Percentiles rank a stretch among this genome's conserved stretches.
Evolutionary conservation across 2,113 vertebrate species (phyloP).

Genomic region (Mystacornis crossleyi): DNA sequence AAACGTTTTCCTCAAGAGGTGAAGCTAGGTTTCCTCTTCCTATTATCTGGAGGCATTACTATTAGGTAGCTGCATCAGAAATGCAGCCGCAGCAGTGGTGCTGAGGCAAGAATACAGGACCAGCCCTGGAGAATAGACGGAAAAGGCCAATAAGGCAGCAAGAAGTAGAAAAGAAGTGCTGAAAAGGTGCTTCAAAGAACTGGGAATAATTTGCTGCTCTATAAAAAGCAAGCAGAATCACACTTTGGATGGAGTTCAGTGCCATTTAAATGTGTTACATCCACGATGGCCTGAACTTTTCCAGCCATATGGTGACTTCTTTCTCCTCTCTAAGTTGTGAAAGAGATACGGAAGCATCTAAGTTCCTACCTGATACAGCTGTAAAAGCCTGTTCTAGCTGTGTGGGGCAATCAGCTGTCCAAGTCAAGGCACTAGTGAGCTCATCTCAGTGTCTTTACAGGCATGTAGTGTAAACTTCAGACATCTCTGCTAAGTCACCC

Average conservation of each 20-base stretch:
- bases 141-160: neutral
- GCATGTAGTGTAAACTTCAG: neutral
- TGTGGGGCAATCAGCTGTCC: neutral
- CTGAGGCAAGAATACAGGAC: neutral
- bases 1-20: neutral
- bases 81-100: neutral
- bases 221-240: neutral
- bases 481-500: neutral
- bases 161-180: neutral
- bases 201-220: neutral
- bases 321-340: neutral
- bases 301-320: neutral
- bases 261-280: neutral
- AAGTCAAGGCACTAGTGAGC: neutral
- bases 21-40: neutral
- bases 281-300: neutral
- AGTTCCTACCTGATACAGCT: neutral
- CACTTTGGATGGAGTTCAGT: neutral
- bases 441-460: neutral
- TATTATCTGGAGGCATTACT: neutral
- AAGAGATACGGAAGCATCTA: neutral
- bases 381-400: neutral
- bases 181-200: neutral
- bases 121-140: neutral
- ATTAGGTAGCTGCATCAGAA: neutral